Conservation (phyloP, 1,140 invertebrate species). For the Cyclina sinensis region DNA sequence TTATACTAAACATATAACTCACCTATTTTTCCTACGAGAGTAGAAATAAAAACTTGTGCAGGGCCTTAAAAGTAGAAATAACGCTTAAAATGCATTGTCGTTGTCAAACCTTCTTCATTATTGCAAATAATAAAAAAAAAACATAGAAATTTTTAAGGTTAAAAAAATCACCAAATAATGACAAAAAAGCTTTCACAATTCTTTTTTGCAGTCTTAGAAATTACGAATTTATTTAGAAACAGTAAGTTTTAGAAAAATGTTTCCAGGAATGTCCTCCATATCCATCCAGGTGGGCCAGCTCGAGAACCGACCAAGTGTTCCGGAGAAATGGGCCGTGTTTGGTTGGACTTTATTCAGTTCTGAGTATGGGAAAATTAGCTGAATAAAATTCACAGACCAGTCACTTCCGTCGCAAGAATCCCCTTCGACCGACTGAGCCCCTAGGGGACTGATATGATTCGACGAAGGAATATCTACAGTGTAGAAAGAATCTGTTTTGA, state of each 20-base stretch:
- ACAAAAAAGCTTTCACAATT: too few species aligned
- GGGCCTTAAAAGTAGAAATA: too few species aligned
- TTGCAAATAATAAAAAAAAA: too few species aligned
- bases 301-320: slow-evolving; percentile 53
- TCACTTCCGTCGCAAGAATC: background rate
- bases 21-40: too few species aligned
- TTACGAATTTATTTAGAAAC: slow-evolving; percentile 35
- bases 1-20: too few species aligned
- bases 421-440: slow-evolving; percentile 2
- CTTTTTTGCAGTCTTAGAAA: too few species aligned
- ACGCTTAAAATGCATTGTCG: too few species aligned
- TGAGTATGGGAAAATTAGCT: slow-evolving; percentile 55
- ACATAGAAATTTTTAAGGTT: too few species aligned
- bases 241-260: slow-evolving; percentile 59
- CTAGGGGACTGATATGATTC: slow-evolving; percentile 45
- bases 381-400: slow-evolving; percentile 60
- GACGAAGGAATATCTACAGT: slow-evolving; percentile 44
- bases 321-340: slow-evolving; percentile 43
- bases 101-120: too few species aligned
- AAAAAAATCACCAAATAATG: too few species aligned
- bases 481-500: slow-evolving; percentile 56
- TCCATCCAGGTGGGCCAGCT: slow-evolving; percentile 72
- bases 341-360: background rate
- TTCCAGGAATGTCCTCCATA: slow-evolving; percentile 61
- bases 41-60: too few species aligned